phyloP scores from a whole-genome alignment of 35 echinoderm and acorn worm genomes.

The Holothuria glaberrima region DNA sequence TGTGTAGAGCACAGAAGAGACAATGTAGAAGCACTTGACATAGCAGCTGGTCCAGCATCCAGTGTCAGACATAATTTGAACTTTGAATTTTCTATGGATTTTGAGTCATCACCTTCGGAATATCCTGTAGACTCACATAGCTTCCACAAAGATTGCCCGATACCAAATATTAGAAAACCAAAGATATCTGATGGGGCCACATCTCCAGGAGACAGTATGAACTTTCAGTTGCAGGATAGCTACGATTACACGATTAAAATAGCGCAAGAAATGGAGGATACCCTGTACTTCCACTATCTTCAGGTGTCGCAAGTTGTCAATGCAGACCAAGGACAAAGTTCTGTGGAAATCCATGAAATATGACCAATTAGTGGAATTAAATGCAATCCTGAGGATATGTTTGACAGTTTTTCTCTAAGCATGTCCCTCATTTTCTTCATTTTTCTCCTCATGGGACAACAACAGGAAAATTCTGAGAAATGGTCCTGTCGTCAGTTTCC shows the following conservation, averaged over 20 bases:
- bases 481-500: too few species aligned
- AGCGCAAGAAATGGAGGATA: constrained; percentile 59
- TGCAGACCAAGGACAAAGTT: constrained; percentile 52
- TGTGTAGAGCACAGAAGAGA: background rate
- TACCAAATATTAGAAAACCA: background rate
- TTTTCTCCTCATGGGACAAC: too few species aligned
- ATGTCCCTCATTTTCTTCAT: too few species aligned
- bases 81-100: constrained; percentile 63
- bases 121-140: background rate
- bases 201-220: background rate
- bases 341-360: constrained; percentile 64
- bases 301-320: constrained; percentile 59
- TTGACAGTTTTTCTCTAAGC: too few species aligned
- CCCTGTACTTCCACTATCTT: constrained; percentile 64
- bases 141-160: background rate
- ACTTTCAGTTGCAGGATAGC: constrained; percentile 50
- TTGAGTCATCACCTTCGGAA: background rate
- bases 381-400: too few species aligned
- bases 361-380: background rate
- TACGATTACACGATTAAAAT: constrained; percentile 72
- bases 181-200: constrained; percentile 5
- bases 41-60: background rate
- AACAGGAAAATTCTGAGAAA: too few species aligned
- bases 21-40: constrained; percentile 16
- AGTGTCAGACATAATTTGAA: constrained; percentile 18